Evolutionary conservation across 2,797 vertebrate genomes (phyloP).

Genomic region (Thaleichthys pacificus): DNA sequence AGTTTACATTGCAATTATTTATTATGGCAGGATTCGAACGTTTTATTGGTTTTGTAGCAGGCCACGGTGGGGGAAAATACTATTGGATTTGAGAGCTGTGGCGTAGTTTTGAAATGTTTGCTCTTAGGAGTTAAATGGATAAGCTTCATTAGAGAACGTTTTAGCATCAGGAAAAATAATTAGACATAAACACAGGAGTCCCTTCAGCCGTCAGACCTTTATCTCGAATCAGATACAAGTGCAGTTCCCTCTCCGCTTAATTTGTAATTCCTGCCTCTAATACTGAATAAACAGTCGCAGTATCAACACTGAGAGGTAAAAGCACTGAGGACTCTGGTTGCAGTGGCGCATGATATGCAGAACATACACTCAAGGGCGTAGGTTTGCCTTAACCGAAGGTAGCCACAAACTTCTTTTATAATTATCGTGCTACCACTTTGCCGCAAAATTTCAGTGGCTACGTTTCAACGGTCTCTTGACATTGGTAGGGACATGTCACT

Average conservation of each 20-base stretch:
- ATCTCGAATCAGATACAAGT: constrained; percentile 23
- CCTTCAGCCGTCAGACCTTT: constrained; percentile 24
- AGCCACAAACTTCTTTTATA: too few species aligned
- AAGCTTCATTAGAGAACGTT: constrained; percentile 39
- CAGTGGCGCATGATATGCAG: not conserved
- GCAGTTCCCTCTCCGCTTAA: constrained; percentile 23
- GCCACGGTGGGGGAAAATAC: constrained; percentile 22
- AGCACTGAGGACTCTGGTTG: not conserved
- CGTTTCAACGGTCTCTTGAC: too few species aligned
- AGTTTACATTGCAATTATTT: constrained; percentile 44
- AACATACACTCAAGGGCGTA: too few species aligned
- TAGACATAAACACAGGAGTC: constrained; percentile 31
- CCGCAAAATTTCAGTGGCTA: too few species aligned
- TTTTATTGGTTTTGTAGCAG: constrained; percentile 43
- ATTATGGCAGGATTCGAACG: constrained; percentile 35
- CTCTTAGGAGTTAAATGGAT: constrained; percentile 47
- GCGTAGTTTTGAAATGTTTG: constrained; percentile 36
- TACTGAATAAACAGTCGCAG: constrained; percentile 35
- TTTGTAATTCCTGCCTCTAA: constrained; percentile 17
- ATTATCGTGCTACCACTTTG: too few species aligned
- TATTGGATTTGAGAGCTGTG: constrained; percentile 28
- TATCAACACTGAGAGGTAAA: constrained; percentile 28
- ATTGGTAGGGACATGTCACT: too few species aligned
- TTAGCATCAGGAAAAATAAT: constrained; percentile 36
- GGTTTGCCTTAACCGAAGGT: too few species aligned